Conservation (phyloP, 53 echinoderm and acorn worm genomes). For the Holothuria scabra region DNA sequence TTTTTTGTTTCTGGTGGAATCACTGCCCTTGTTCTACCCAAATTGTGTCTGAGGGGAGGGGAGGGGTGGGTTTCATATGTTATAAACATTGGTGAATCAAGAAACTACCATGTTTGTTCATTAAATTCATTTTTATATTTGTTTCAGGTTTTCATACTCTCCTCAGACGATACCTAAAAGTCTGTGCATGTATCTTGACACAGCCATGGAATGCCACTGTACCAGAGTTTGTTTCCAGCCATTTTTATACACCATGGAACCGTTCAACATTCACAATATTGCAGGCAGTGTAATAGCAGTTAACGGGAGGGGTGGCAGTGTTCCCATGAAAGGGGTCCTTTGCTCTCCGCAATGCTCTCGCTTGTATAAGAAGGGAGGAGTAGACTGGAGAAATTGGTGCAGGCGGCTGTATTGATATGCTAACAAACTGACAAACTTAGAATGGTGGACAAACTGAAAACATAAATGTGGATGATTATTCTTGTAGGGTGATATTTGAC, state of each 20-base stretch:
- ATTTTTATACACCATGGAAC: not conserved
- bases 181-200: conserved; percentile 12
- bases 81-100: too few relatives aligned
- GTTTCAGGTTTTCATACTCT: conserved; percentile 10
- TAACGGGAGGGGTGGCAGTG: conserved; percentile 3
- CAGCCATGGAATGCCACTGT: conserved; percentile 13
- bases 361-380: conserved; percentile 13
- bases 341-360: conserved; percentile 17
- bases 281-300: conserved; percentile 27
- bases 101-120: too few relatives aligned
- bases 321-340: conserved; percentile 21
- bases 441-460: too few relatives aligned
- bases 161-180: not conserved
- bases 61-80: too few relatives aligned
- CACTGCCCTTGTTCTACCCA: too few relatives aligned
- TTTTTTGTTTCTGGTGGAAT: too few relatives aligned
- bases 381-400: conserved; percentile 28
- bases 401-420: not conserved
- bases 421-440: too few relatives aligned
- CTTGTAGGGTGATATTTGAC: too few relatives aligned
- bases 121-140: not conserved
- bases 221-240: conserved; percentile 13
- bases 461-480: too few relatives aligned
- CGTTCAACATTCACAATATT: conserved; percentile 32
- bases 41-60: too few relatives aligned